Evolutionary conservation across 2,113 vertebrate genomes (phyloP).

Genomic region (Pimephales promelas): DNA sequence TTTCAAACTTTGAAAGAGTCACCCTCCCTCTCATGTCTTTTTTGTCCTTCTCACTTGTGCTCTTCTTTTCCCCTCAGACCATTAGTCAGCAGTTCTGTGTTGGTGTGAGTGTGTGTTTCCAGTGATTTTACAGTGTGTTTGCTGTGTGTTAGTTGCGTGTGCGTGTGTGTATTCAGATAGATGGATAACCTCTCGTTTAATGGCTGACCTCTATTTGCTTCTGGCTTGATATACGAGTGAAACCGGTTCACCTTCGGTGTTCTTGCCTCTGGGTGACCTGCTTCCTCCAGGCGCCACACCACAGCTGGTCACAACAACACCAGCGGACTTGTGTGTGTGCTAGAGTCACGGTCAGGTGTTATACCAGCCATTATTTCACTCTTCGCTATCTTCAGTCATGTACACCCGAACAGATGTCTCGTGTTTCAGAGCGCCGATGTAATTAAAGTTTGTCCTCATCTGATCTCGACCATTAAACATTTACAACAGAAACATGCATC

Average conservation of each 20-base stretch:
- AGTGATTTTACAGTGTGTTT: background rate
- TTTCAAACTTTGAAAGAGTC: slow-evolving; percentile 26
- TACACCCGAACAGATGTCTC: slow-evolving; percentile 17
- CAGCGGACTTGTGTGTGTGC: background rate
- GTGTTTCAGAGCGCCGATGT: slow-evolving; percentile 13
- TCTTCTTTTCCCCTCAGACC: background rate
- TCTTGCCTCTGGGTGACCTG: slow-evolving; percentile 23
- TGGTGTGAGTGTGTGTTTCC: slow-evolving; percentile 26
- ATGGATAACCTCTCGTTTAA: slow-evolving; percentile 42
- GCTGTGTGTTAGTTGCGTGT: slow-evolving; percentile 32
- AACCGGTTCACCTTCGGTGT: slow-evolving; percentile 31
- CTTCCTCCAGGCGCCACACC: slow-evolving; percentile 10
- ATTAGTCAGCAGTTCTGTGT: slow-evolving; percentile 32
- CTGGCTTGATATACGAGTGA: slow-evolving; percentile 29
- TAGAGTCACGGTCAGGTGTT: slow-evolving; percentile 7
- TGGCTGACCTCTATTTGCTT: slow-evolving; percentile 12
- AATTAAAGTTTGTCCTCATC: slow-evolving; percentile 35
- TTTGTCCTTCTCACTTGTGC: slow-evolving; percentile 18
- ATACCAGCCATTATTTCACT: background rate
- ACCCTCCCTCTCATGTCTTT: background rate
- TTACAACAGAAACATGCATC: slow-evolving; percentile 22
- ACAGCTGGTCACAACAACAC: slow-evolving; percentile 30
- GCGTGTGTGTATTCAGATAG: slow-evolving; percentile 33
- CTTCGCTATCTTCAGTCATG: background rate
- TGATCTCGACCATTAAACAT: slow-evolving; percentile 32